phyloP scores from a whole-genome alignment of 2,888 invertebrate genomes.

The Beris morrisii region DNA sequence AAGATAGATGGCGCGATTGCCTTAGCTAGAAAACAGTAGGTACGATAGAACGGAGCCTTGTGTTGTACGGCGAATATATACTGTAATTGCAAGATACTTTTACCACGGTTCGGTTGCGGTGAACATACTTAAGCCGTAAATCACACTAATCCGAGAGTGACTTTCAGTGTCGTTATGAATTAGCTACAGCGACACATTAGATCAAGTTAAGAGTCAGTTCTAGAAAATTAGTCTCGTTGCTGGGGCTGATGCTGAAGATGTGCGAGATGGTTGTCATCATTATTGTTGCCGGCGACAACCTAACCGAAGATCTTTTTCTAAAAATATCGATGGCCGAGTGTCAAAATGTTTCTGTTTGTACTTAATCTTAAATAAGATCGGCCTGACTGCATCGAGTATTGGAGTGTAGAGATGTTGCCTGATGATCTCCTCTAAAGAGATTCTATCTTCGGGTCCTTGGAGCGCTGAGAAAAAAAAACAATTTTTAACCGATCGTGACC shows the following conservation, averaged over 20 bases:
- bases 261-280: slow-evolving; percentile 10
- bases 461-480: neutral
- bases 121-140: slow-evolving; percentile 36
- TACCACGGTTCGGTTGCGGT: slow-evolving; percentile 29
- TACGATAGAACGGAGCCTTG: neutral
- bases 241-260: neutral
- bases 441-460: slow-evolving; percentile 24
- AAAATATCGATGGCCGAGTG: slow-evolving; percentile 36
- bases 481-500: slow-evolving; percentile 14
- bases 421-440: slow-evolving; percentile 17
- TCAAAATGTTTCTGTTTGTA: slow-evolving; percentile 38
- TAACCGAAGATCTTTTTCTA: slow-evolving; percentile 27
- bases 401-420: slow-evolving; percentile 4
- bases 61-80: neutral
- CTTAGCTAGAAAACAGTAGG: neutral
- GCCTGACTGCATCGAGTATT: slow-evolving; percentile 1
- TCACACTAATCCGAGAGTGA: slow-evolving; percentile 39
- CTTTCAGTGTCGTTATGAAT: slow-evolving; percentile 39
- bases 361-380: slow-evolving; percentile 32
- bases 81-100: neutral
- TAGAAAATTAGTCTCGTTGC: slow-evolving; percentile 36
- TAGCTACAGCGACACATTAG: slow-evolving; percentile 36
- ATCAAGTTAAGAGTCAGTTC: slow-evolving; percentile 34
- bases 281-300: slow-evolving; percentile 18
- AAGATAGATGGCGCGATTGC: neutral